Evolutionary conservation across 2,888 invertebrate species (phyloP), one percentile per base, ranked within the genome.

Genomic region (Caenorhabditis imperialis): DNA sequence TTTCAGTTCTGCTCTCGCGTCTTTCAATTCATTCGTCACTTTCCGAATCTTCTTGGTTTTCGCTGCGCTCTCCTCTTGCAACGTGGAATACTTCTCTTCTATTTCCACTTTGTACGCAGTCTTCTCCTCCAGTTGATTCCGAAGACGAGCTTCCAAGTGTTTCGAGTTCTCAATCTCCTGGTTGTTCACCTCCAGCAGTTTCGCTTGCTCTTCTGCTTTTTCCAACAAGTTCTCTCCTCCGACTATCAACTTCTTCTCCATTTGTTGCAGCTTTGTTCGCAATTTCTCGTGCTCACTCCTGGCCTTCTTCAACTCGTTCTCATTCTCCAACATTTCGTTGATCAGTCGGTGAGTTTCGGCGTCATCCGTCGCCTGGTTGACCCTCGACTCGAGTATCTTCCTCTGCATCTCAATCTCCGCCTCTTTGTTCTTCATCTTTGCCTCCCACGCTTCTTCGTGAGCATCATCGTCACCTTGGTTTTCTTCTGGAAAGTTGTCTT

Each of bases 171-270:
- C 84, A 48, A 85, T 60, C 48, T 83, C 88, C 60, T 81, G 38
- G 30, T 75, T 76, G 38, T 62, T 76, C n/a, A 81, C 75, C n/a
- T 78, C 75, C 10, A 80, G 48, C 3, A 80, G 48, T 61, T 70
- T 73, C 7, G 80, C 81, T 53, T 83, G 81, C 48, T 77, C 67
- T 58, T 84, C 83, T 0, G 96, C 96, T 89, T 97, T 97, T 89
- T 98, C 98, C 76, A 99, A 91, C 7, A 99, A 91, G 90, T 99
- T 99, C 90, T 97, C 98, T 0, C 99, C 99, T 0, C 99, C 99
- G 0, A 98, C 94, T 22, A 99, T 91, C 61, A 99, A 95, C 89
- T 96, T 97, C 80, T 94, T 94, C 89, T 98, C 96, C 53, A 99
- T 91, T 7, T 93, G 93, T 76, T 93, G 92, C 63, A 99, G 92